A percentile compares a stretch with the other conserved stretches of the same genome.
These are phyloP conservation scores for Lampropteryx suffumata DNA, from an alignment of 2,888 invertebrate genomes.

Conservation along the genomic window DNA sequence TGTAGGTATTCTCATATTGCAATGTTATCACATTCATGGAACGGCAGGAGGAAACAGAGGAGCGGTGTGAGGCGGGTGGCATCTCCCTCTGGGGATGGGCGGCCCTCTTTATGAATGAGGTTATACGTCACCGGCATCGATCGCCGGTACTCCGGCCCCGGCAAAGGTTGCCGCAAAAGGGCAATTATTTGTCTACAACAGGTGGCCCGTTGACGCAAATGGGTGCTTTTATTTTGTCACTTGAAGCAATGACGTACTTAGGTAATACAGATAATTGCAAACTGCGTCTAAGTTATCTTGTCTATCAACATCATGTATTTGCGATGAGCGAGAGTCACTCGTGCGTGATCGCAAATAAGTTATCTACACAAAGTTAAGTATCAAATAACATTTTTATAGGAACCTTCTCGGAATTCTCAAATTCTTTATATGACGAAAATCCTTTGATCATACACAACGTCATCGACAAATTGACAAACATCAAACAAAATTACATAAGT, in stretches of 20 bases:
- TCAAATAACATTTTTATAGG: no score
- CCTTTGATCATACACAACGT: no score
- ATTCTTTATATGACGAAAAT: no score
- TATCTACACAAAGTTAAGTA: no score
- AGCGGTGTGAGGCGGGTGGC: slow-evolving; percentile 48
- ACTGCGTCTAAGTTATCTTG: slow-evolving; percentile 28
- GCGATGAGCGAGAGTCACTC: slow-evolving; percentile 18
- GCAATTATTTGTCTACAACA: slow-evolving; percentile 62
- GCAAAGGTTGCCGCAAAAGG: slow-evolving; percentile 73
- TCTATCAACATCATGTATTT: slow-evolving; percentile 29
- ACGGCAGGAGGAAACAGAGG: slow-evolving; percentile 38
- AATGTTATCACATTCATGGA: slow-evolving; percentile 66
- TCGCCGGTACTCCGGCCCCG: slow-evolving; percentile 49
- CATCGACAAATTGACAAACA: no score
- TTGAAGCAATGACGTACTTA: slow-evolving; percentile 49
- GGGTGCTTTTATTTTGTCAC: slow-evolving; percentile 55
- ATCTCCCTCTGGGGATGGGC: slow-evolving; percentile 39
- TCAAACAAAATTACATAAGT: no score
- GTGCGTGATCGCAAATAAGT: slow-evolving; percentile 29
- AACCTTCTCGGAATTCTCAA: no score
- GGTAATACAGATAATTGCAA: slow-evolving; percentile 37
- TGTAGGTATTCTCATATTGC: slow-evolving; percentile 39
- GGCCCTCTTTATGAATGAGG: slow-evolving; percentile 77
- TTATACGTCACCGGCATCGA: slow-evolving; percentile 78
- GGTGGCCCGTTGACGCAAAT: slow-evolving; percentile 70